Conservation (phyloP, 92 coral and sea anemone species). For the Desmophyllum pertusum region DNA sequence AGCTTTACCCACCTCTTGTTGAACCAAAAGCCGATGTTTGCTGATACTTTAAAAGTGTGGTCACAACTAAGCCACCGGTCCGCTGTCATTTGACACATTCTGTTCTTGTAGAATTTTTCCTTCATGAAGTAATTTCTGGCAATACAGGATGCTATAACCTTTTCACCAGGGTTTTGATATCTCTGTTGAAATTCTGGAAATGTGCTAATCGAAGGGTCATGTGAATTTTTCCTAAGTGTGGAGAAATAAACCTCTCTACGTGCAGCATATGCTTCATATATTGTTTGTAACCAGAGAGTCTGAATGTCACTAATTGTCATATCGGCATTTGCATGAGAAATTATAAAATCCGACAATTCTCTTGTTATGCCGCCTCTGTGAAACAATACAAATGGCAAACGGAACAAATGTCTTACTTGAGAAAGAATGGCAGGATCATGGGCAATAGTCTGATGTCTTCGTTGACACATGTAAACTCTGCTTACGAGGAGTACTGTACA, state of each 20-base stretch:
- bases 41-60: slow-evolving; percentile 59
- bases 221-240: background rate
- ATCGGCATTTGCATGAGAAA: slow-evolving; percentile 51
- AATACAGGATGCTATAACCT: slow-evolving; percentile 56
- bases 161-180: too few relatives aligned
- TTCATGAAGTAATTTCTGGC: slow-evolving; percentile 44
- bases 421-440: slow-evolving; percentile 59
- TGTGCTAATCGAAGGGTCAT: background rate
- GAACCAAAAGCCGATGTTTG: slow-evolving; percentile 64
- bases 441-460: slow-evolving; percentile 57
- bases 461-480: slow-evolving; percentile 53
- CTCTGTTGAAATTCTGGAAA: slow-evolving; percentile 60
- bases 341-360: slow-evolving; percentile 41
- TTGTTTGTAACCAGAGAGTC: slow-evolving; percentile 55
- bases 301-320: slow-evolving; percentile 61
- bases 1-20: slow-evolving; percentile 63
- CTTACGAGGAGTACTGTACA: slow-evolving; percentile 48
- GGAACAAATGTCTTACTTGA: slow-evolving; percentile 30
- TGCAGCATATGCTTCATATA: slow-evolving; percentile 32
- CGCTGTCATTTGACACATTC: slow-evolving; percentile 54
- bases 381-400: slow-evolving; percentile 51
- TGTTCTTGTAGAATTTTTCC: slow-evolving; percentile 46
- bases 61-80: slow-evolving; percentile 58
- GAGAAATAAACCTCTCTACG: slow-evolving; percentile 17
- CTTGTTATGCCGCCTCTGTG: slow-evolving; percentile 57